Evolutionary conservation across 2,113 vertebrate genomes (phyloP).

Genomic region (Arothron firmamentum): DNA sequence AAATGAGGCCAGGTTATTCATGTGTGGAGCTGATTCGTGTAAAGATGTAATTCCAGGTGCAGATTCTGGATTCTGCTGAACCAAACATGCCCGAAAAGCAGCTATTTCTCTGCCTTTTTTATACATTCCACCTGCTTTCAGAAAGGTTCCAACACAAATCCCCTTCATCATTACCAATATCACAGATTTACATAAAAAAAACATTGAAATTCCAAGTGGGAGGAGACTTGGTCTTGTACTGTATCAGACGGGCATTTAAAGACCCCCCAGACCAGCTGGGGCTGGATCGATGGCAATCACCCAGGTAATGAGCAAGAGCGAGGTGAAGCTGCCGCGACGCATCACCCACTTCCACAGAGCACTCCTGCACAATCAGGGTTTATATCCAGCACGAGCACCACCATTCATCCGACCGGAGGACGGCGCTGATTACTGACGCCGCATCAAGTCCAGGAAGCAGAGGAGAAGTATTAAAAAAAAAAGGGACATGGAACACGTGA

Average conservation of each 20-base stretch:
- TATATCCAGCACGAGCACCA: slow-evolving; percentile 1
- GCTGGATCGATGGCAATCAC: slow-evolving; percentile 54
- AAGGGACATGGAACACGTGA: too few relatives aligned
- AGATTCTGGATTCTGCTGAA: slow-evolving; percentile 37
- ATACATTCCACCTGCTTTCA: slow-evolving; percentile 25
- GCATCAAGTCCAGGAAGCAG: neutral
- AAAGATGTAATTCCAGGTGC: too few relatives aligned
- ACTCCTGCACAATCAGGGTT: slow-evolving; percentile 10
- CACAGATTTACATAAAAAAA: slow-evolving; percentile 25
- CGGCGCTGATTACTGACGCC: slow-evolving; percentile 8
- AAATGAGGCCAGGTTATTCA: too few relatives aligned
- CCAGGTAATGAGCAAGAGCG: slow-evolving; percentile 46
- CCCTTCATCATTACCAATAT: slow-evolving; percentile 33
- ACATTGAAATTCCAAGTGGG: slow-evolving; percentile 12
- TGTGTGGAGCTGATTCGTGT: too few relatives aligned
- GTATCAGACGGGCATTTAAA: slow-evolving; percentile 5
- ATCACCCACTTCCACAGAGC: slow-evolving; percentile 16
- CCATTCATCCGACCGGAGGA: neutral
- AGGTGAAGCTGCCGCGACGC: slow-evolving; percentile 21
- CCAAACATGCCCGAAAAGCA: slow-evolving; percentile 11
- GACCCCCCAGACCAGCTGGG: slow-evolving; percentile 13
- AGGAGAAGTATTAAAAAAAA: too few relatives aligned
- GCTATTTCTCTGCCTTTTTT: slow-evolving; percentile 17
- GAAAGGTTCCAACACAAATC: slow-evolving; percentile 12
- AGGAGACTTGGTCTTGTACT: slow-evolving; percentile 3